These are phyloP conservation scores for Cephus rjabovi DNA, from an alignment of 2,888 invertebrate genomes.

Conservation along the genomic window DNA sequence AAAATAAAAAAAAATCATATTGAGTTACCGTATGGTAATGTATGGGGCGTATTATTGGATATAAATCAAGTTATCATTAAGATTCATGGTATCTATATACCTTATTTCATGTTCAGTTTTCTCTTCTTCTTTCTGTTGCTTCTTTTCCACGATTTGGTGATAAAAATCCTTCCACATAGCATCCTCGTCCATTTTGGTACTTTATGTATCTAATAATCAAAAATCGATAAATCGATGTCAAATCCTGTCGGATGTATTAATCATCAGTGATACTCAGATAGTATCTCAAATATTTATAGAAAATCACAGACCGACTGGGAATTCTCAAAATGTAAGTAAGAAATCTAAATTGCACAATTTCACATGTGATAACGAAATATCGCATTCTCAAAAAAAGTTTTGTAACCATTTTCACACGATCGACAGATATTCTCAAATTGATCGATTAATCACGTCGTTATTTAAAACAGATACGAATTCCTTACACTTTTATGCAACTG, in stretches of 20 bases:
- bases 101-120: conserved; percentile 76
- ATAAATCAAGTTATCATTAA: neutral
- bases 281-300: neutral
- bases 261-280: neutral
- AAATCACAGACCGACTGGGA: neutral
- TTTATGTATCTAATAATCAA: neutral
- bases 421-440: neutral
- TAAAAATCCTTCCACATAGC: conserved; percentile 84
- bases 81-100: conserved; percentile 62
- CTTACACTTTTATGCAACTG: neutral
- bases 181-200: conserved; percentile 74
- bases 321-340: neutral
- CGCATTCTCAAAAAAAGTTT: neutral
- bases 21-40: neutral
- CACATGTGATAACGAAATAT: neutral
- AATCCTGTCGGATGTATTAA: neutral
- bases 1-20: neutral
- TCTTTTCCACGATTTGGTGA: conserved; percentile 67
- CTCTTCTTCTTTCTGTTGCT: conserved; percentile 73
- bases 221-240: neutral
- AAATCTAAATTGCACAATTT: neutral
- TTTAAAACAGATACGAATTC: neutral
- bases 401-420: neutral
- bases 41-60: neutral
- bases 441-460: neutral